A percentile compares a stretch with the other conserved stretches of the same genome.
Evolutionary conservation across 2,113 vertebrate genomes (phyloP).

Genomic region (Hypocryptadius cinnamomeus): DNA sequence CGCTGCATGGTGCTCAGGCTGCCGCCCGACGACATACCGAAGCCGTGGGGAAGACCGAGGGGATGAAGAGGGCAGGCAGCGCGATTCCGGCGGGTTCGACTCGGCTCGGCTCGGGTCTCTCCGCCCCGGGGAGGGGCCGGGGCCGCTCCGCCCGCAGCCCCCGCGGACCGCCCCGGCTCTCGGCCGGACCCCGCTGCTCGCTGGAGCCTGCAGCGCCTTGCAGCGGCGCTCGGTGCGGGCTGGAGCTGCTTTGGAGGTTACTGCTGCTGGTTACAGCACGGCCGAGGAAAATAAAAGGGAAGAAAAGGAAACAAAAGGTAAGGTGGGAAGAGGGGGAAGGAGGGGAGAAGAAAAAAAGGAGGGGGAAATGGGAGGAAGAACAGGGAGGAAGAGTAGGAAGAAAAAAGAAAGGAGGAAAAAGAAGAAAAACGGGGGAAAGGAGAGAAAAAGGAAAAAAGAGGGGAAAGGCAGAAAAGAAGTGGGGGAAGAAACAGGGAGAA

Average conservation of each 20-base stretch:
- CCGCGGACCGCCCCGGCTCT: not conserved
- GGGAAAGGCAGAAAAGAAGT: not conserved
- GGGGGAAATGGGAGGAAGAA: accelerated
- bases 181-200: too few relatives aligned
- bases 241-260: accelerated
- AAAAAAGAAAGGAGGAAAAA: not conserved
- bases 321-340: too few relatives aligned
- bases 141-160: not conserved
- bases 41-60: too few relatives aligned
- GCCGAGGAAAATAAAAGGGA: not conserved
- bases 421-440: accelerated
- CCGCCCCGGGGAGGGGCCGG: not conserved
- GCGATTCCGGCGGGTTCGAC: too few relatives aligned
- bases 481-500: accelerated
- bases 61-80: too few relatives aligned
- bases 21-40: slow-evolving; percentile 81
- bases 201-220: not conserved
- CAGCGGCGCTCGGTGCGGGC: accelerated
- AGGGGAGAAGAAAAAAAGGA: too few relatives aligned
- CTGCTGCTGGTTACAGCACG: not conserved
- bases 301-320: too few relatives aligned
- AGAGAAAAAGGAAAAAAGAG: too few relatives aligned
- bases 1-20: slow-evolving; percentile 80
- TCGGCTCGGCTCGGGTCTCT: not conserved
- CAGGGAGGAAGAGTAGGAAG: too few relatives aligned